phyloP scores from a whole-genome alignment of 1,140 invertebrate genomes.

The Eriocheir sinensis region DNA sequence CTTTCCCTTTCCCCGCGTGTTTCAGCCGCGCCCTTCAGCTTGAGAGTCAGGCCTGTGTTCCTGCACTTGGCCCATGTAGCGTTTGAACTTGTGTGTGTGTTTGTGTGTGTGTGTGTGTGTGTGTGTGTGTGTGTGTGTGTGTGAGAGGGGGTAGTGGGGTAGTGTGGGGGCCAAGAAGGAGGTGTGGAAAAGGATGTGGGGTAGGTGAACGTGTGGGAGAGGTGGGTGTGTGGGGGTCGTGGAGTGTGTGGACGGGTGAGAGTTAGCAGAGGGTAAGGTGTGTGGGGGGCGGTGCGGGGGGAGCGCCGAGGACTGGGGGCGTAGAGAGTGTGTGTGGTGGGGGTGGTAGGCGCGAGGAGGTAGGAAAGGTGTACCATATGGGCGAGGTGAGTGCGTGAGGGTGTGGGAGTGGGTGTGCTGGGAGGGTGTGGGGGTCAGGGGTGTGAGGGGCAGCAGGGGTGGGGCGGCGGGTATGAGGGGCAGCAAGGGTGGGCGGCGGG shows the following conservation, averaged over 20 bases:
- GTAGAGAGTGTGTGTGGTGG: background rate
- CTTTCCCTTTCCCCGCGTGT: background rate
- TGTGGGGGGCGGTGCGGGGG: background rate
- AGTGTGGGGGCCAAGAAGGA: background rate
- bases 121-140: background rate
- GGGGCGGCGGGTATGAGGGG: background rate
- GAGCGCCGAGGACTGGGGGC: too few relatives aligned
- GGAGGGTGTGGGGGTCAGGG: background rate
- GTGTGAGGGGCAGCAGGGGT: background rate
- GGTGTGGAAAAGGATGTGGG: background rate
- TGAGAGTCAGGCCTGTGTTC: too few relatives aligned
- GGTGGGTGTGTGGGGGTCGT: background rate
- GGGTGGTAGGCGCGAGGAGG: too few relatives aligned
- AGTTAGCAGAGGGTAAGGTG: background rate
- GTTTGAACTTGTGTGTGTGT: background rate
- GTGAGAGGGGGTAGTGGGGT: background rate
- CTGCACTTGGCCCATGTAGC: background rate
- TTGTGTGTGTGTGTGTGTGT: too few relatives aligned
- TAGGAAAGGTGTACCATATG: too few relatives aligned
- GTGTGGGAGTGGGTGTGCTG: slow-evolving; percentile 2
- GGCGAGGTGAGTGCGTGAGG: background rate
- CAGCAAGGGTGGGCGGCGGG: background rate
- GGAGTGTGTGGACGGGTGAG: background rate
- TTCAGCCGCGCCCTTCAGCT: background rate
- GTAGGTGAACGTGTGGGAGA: background rate